phyloP scores from a whole-genome alignment of 2,888 invertebrate genomes.

The Ichneumon xanthorius region DNA sequence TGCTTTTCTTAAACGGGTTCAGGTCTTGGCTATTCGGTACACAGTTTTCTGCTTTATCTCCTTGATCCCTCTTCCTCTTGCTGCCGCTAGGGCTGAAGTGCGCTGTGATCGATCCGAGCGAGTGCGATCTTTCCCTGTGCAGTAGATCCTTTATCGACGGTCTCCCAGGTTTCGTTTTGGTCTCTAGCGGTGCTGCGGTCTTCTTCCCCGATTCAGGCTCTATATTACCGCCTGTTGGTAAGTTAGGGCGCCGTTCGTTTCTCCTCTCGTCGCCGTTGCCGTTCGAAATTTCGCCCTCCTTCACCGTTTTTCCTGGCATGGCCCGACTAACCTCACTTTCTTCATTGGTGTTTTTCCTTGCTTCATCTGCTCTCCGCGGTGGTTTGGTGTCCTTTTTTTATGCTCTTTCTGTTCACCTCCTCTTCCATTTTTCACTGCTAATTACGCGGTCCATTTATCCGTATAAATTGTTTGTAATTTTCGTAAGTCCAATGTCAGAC shows the following conservation, averaged over 20 bases:
- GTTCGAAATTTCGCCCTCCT: neutral
- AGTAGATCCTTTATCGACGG: neutral
- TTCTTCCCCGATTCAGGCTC: neutral
- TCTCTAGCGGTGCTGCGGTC: neutral
- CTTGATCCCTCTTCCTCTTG: slow-evolving; percentile 13
- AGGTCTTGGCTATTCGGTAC: slow-evolving; percentile 8
- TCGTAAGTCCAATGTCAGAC: neutral
- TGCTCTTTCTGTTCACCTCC: neutral
- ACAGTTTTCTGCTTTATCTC: neutral
- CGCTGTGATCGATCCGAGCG: slow-evolving; percentile 1
- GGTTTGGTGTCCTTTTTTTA: neutral
- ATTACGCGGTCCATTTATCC: neutral
- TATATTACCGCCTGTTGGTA: slow-evolving; percentile 12
- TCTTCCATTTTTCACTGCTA: neutral
- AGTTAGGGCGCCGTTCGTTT: neutral
- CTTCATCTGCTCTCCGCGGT: neutral
- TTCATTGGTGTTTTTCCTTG: neutral
- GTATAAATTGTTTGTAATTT: slow-evolving; percentile 16
- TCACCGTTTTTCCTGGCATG: neutral
- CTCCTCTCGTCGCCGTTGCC: neutral
- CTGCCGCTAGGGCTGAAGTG: slow-evolving; percentile 8
- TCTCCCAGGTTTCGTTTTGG: slow-evolving; percentile 14
- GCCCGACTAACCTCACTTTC: slow-evolving; percentile 20
- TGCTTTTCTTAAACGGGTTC: slow-evolving; percentile 26
- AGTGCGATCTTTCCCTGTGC: neutral